Evolutionary conservation across 2,888 invertebrate species (phyloP).

Genomic region (Cephus runcator): DNA sequence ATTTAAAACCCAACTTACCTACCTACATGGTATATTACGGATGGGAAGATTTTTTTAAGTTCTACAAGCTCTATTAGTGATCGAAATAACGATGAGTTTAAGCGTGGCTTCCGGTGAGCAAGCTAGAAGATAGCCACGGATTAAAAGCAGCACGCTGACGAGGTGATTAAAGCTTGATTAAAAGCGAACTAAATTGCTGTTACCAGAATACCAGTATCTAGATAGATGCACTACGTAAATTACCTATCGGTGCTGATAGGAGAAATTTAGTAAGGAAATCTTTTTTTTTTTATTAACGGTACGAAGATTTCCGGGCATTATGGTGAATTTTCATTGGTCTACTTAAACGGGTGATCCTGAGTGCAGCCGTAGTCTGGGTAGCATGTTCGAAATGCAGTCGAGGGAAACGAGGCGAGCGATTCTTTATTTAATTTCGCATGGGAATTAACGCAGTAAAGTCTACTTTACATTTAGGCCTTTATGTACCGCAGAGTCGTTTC

Average conservation of each 20-base stretch:
- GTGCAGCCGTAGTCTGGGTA: not conserved
- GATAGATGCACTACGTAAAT: not conserved
- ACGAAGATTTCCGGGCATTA: not conserved
- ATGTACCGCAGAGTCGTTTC: constrained; percentile 42
- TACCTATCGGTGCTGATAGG: not conserved
- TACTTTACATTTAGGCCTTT: constrained; percentile 54
- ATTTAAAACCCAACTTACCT: not conserved
- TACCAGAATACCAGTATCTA: not conserved
- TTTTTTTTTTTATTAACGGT: not conserved
- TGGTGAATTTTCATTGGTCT: not conserved
- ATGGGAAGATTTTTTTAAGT: not conserved
- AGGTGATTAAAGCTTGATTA: constrained; percentile 62
- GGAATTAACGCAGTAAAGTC: constrained; percentile 52
- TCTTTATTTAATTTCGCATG: constrained; percentile 48
- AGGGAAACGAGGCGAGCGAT: constrained; percentile 3
- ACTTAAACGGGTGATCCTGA: not conserved
- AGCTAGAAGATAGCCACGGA: constrained; percentile 30
- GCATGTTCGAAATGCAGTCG: not conserved
- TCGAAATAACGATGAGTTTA: constrained; percentile 51
- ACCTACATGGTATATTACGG: not conserved
- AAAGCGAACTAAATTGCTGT: constrained; percentile 29
- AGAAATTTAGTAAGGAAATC: not conserved
- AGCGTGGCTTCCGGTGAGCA: constrained; percentile 32
- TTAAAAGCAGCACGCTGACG: constrained; percentile 55
- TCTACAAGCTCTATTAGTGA: constrained; percentile 37